Conservation (phyloP, 2,113 vertebrate genomes). For the Passerina amoena region DNA sequence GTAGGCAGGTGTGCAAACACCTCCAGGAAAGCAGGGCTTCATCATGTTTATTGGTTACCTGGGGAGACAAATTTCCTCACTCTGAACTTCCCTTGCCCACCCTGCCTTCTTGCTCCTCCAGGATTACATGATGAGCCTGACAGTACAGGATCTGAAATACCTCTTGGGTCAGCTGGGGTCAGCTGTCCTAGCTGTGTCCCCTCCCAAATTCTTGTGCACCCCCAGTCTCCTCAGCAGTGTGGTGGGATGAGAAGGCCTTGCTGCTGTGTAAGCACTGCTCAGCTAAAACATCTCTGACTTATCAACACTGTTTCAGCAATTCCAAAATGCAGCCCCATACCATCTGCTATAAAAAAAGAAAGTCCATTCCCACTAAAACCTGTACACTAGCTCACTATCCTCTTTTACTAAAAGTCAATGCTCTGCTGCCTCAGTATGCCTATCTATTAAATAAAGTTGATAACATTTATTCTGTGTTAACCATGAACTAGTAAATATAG, state of each 20-base stretch:
- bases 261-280: neutral
- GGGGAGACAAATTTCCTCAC: neutral
- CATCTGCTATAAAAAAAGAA: neutral
- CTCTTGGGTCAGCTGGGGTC: neutral
- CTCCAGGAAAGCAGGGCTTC: neutral
- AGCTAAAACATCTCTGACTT: neutral
- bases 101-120: too few relatives aligned
- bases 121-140: neutral
- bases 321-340: neutral
- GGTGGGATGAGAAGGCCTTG: neutral
- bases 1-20: neutral
- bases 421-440: neutral
- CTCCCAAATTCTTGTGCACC: neutral
- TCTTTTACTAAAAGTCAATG: neutral
- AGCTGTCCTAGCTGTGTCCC: neutral
- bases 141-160: neutral
- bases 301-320: neutral
- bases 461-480: neutral
- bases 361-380: neutral
- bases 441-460: neutral
- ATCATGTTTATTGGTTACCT: rapidly evolving
- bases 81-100: rapidly evolving
- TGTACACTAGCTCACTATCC: rapidly evolving
- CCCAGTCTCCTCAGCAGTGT: rapidly evolving
- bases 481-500: neutral